Evolutionary conservation across 2,797 vertebrate genomes (phyloP), one percentile per base, ranked within the genome.

Genomic region (Cynodonichthys magdalenae): DNA sequence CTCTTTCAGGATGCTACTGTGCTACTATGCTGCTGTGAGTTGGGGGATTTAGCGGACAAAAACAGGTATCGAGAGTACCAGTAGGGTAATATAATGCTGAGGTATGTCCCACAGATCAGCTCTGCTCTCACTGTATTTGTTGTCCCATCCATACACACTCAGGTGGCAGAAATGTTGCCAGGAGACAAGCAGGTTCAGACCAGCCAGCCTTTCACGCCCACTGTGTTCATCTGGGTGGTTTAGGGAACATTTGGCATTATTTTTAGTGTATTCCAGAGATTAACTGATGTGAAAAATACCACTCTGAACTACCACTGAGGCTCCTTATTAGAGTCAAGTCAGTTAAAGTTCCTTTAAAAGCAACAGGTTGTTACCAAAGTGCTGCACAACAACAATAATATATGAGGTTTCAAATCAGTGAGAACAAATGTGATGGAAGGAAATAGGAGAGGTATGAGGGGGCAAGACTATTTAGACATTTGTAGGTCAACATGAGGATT

Each of bases 1-100:
- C 53, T 71, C 81, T 69, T 74, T 86, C 77, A 74, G 73, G 78
- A 81, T 59, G 69, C 56, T 65, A 70, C 68, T 24, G 24, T 24
- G 24, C 24, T 24, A 24, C 24, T 81, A 82, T 65, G 65, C 65
- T 54, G 66, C 50, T 83, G 61, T 69, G 66, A 69, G 75, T 76
- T 54, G 54, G 69, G 69, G 86, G 87, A 89, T 91, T 89, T 87
- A 69, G 66, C 4, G 62, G 63, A 91, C 88, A 91, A 89, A 89
- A 79, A 78, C 75, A 71, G 31, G 59, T 71, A 68, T 29, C 45
- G 72, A 78, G 63, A 70, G 70, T 68, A 73, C 75, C 75, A 66
- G 77, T 6, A 36, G 51, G 64, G 39, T 58, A 66, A 69, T 61
- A 69, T 71, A 83, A 57, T 77, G 83, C 83, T 84, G 86, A 86